Conservation (phyloP, 2,113 vertebrate species). For the Lophura nycthemera region DNA sequence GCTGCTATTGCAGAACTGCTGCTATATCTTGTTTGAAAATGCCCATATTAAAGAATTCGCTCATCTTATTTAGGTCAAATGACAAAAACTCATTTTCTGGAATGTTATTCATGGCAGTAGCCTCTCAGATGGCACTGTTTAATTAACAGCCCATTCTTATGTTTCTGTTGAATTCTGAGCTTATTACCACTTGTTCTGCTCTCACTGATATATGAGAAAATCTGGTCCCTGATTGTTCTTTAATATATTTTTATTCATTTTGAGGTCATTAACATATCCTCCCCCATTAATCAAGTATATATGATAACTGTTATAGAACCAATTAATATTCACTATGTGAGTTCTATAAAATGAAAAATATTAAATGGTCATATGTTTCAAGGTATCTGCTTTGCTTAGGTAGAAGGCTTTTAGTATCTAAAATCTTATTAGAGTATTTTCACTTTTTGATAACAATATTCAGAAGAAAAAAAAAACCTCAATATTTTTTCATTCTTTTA, state of each 20-base stretch:
- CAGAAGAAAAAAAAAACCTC: neutral
- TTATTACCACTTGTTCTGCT: neutral
- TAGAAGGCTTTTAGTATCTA: neutral
- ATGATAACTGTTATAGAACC: neutral
- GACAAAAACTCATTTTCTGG: neutral
- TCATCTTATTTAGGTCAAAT: neutral
- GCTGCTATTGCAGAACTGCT: neutral
- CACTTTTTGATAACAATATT: neutral
- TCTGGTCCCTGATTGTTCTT: neutral
- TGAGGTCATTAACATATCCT: neutral
- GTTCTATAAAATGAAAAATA: neutral
- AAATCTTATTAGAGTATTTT: neutral
- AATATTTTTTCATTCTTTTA: neutral
- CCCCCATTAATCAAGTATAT: neutral
- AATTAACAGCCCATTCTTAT: neutral
- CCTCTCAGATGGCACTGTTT: neutral
- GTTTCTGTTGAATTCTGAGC: neutral
- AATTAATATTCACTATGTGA: neutral
- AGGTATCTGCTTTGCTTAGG: neutral
- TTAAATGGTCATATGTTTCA: neutral
- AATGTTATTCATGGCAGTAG: neutral
- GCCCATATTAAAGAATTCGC: neutral
- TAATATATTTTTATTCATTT: conserved; percentile 26
- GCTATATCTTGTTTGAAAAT: neutral
- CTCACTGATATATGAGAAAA: neutral